phyloP scores from a whole-genome alignment of 2,888 invertebrate genomes.

The Agrochola lychnidis region DNA sequence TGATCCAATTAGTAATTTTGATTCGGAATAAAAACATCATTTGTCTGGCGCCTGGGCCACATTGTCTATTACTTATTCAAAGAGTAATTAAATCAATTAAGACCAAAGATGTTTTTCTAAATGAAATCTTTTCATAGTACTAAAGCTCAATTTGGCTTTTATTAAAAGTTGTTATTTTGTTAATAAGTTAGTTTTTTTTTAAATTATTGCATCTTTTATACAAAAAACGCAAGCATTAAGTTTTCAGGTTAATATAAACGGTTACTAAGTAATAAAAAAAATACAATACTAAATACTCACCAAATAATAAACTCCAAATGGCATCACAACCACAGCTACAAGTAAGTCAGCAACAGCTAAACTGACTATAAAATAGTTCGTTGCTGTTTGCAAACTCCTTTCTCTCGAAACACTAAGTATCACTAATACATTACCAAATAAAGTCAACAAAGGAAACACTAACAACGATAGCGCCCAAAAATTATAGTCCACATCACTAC shows the following conservation, averaged over 20 bases:
- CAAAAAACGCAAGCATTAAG: background rate
- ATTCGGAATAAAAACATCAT: constrained; percentile 31
- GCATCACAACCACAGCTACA: constrained; percentile 99
- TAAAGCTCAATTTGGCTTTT: background rate
- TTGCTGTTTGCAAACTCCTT: constrained; percentile 97
- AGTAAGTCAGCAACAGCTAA: constrained; percentile 98
- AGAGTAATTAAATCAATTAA: constrained; percentile 30
- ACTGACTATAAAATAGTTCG: constrained; percentile 99
- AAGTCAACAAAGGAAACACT: constrained; percentile 97
- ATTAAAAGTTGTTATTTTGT: background rate
- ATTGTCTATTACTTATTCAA: constrained; percentile 21
- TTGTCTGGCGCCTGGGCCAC: constrained; percentile 14
- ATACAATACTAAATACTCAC: constrained; percentile 92
- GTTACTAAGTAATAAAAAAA: background rate
- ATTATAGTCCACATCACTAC: constrained; percentile 91
- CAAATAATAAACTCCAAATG: constrained; percentile 99
- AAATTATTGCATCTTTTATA: background rate
- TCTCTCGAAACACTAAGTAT: constrained; percentile 98
- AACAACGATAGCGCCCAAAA: constrained; percentile 97
- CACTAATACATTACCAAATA: constrained; percentile 99
- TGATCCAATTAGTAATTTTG: constrained; percentile 29
- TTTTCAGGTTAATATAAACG: background rate
- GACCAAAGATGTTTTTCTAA: background rate
- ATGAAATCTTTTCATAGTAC: background rate
- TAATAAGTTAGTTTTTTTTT: background rate